A percentile compares a stretch with the other conserved stretches of the same genome.
Conservation (phyloP, 2,888 invertebrate genomes). For the Aleiodes alternator region DNA sequence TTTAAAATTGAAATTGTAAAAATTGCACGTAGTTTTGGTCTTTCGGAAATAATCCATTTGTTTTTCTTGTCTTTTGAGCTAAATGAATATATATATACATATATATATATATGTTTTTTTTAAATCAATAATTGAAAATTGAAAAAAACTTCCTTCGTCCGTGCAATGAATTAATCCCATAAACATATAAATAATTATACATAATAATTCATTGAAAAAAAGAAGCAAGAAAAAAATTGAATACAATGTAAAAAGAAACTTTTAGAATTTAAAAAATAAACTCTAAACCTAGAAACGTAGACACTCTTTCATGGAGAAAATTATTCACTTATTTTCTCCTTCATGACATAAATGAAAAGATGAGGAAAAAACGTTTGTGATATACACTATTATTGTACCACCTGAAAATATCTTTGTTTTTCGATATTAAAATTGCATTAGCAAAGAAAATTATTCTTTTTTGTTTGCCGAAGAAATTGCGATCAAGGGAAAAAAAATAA, state of each 20-base stretch:
- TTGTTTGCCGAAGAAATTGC: background rate
- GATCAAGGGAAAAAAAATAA: constrained; percentile 1
- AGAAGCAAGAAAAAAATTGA: constrained; percentile 30
- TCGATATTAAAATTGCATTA: constrained; percentile 48
- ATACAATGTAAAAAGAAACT: constrained; percentile 58
- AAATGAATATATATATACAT: background rate
- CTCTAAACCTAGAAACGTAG: constrained; percentile 52
- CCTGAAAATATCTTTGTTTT: constrained; percentile 52
- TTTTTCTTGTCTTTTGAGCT: background rate
- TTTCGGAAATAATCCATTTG: constrained; percentile 4
- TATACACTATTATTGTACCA: constrained; percentile 56
- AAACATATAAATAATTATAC: constrained; percentile 50
- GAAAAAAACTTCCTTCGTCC: constrained; percentile 53
- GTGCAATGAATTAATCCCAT: constrained; percentile 56
- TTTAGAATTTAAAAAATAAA: constrained; percentile 54
- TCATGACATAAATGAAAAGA: constrained; percentile 34
- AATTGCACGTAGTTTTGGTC: background rate
- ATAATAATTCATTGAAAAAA: constrained; percentile 35
- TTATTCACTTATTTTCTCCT: constrained; percentile 37
- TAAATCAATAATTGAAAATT: too few relatives aligned
- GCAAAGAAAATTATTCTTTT: constrained; percentile 45
- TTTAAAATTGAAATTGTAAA: constrained; percentile 19
- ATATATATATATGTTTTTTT: background rate
- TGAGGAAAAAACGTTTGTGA: constrained; percentile 57
- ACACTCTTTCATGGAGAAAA: constrained; percentile 46